A percentile compares a stretch with the other conserved stretches of the same genome.
Evolutionary conservation across 2,113 vertebrate species (phyloP).

Genomic region (Sprattus sprattus): DNA sequence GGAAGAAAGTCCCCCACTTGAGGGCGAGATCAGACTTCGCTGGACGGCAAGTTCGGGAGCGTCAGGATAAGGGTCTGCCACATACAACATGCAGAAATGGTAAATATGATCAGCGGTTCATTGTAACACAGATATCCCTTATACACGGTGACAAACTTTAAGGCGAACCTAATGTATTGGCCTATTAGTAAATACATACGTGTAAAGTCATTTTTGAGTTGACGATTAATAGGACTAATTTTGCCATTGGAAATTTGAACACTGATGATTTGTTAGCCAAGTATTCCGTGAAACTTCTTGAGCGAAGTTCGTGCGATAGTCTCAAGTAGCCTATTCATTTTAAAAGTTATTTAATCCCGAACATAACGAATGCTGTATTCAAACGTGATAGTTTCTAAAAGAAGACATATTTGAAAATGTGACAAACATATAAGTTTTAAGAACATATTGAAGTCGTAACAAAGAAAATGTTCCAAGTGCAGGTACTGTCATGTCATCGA

Average conservation of each 20-base stretch:
- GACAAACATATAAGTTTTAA: neutral
- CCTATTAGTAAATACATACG: neutral
- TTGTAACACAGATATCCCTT: neutral
- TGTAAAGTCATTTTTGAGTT: neutral
- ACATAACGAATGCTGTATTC: neutral
- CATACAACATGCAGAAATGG: slow-evolving; percentile 78
- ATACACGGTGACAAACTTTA: slow-evolving; percentile 10
- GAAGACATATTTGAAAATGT: neutral
- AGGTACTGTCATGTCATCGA: slow-evolving; percentile 8
- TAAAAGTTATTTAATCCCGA: neutral
- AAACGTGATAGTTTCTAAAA: neutral
- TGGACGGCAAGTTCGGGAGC: slow-evolving; percentile 60
- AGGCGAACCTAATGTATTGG: neutral
- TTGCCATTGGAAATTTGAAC: neutral
- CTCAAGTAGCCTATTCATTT: neutral
- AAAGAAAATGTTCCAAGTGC: neutral
- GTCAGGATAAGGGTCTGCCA: slow-evolving; percentile 65
- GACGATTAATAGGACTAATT: neutral
- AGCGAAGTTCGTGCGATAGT: neutral
- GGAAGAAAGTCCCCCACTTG: slow-evolving; percentile 73
- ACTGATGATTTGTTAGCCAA: neutral
- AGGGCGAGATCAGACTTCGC: slow-evolving; percentile 74
- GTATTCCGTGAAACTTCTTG: neutral
- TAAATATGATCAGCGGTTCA: slow-evolving; percentile 63
- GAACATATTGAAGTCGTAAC: neutral